Evolutionary conservation across 2,797 vertebrate genomes (phyloP), one percentile per base, ranked within the genome.

Genomic region (Bucorvus abyssinicus): DNA sequence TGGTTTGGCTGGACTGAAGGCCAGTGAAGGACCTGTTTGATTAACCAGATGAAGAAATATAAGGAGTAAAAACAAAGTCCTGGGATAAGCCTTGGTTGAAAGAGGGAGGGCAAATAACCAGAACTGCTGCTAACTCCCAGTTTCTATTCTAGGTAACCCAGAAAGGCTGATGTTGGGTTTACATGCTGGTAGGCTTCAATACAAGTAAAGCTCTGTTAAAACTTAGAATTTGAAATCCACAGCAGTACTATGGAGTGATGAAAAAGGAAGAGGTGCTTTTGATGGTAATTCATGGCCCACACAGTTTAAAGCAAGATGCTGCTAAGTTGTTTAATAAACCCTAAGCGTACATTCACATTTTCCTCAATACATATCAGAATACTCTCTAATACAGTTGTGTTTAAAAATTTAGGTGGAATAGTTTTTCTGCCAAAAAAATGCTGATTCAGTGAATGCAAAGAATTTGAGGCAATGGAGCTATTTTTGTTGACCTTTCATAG

Each of bases 21-120:
- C 47, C 24, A 38, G 23, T 2, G 13, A 89, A 91, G 78, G 27
- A 68, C 38, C 84, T 40, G 9, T 73, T 94, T 86, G 76, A 85
- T 95, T 93, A 95, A 92, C n/a, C 63, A 93, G 73, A 84, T 80
- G 68, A 95, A 84, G 89, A 88, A 96, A 91, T 74, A 19, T 2
- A 69, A 67, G 60, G 52, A 89, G 67, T 86, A 59, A 90, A 93
- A 96, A 92, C 75, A 52, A 91, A 60, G 12, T 56, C 40, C 10
- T 7, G 23, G 44, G 45, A 34, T 88, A 79, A 89, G 27, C 50
- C 50, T 87, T 76, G 40, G 40, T 91, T 92, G 68, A 36, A 90
- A 52, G 55, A 79, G 38, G 50, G 34, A 44, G 30, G 29, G 23
- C 24, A 55, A 80, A 85, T 81, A 71, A 94, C 24, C n/a, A 74